Evolutionary conservation across 2,888 invertebrate genomes (phyloP), one percentile per base, ranked within the genome.

Genomic region (Stenichneumon culpator): DNA sequence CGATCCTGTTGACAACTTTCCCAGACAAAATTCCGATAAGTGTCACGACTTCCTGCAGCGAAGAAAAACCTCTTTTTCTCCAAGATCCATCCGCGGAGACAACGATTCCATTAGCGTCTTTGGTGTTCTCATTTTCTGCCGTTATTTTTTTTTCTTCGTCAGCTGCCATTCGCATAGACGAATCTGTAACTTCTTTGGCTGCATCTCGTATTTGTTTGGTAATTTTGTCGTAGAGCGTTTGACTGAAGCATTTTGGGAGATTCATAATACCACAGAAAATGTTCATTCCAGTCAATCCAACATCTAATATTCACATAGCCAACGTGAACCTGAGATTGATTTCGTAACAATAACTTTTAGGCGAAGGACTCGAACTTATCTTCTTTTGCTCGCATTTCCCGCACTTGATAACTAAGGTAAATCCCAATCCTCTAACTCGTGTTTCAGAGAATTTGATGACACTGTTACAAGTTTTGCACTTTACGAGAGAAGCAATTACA

Each of bases 81-180:
- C 60, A 74, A 22, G 63, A 47, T 63, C 14, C 60, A 44, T 63
- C 44, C 50, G 63, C 73, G 28, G 47, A 74, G 63, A 74, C 28
- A 36, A 50, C 65, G 65, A 75, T 74, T 74, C 47, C 47, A 60
- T 7, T 16, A 63, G 63, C 44, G 60, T 63, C 47, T 39, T 47
- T 47, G 60, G 7, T 63, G 63, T 65, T 74, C 47, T 74, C 52
- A 32, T 74, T 74, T 50, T 28, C 14, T 74, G 50, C 74, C 74
- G 50, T 28, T 9, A 72, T 28, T 72, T 47, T 32, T n/a, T 50
- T 65, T 74, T 65, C 63, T 74, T 74, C 74, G 28, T 74, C 32
- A 75, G 36, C 75, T 75, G 65, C 65, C 50, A 65, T 65, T 65
- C 65, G 65, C 65, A 75, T 65, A 52, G 52, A 75, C 50, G 75